Evolutionary conservation across 2,113 vertebrate genomes (phyloP).

Genomic region (Tricholaema leucomelas): DNA sequence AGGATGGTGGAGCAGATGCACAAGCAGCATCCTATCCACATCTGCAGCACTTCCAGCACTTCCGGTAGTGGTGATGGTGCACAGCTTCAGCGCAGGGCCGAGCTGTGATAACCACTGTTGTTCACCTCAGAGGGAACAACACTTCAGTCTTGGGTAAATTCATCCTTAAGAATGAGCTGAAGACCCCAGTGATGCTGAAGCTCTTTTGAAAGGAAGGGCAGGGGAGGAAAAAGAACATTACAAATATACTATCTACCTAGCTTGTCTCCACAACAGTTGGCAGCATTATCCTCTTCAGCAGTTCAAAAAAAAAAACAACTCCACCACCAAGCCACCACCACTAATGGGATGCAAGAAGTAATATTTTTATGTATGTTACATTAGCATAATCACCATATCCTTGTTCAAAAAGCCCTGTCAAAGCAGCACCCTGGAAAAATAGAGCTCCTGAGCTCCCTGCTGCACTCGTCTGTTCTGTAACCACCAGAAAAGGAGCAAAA

Average conservation of each 20-base stretch:
- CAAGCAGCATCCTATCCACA: rapidly evolving
- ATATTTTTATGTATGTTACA: neutral
- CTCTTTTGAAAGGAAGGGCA: conserved; percentile 2
- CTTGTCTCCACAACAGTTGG: neutral
- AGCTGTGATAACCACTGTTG: neutral
- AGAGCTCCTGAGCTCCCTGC: neutral
- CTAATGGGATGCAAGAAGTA: neutral
- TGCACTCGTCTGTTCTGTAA: neutral
- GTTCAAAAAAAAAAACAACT: neutral
- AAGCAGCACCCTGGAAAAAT: neutral
- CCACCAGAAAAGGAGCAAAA: neutral
- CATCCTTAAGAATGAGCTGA: conserved; percentile 13
- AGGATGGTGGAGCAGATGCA: rapidly evolving
- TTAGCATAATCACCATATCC: neutral
- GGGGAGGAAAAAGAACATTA: conserved; percentile 33
- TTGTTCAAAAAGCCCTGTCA: neutral
- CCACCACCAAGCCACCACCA: neutral
- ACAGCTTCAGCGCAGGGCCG: rapidly evolving
- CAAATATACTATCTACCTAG: conserved; percentile 24
- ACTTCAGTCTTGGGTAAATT: neutral
- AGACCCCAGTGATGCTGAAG: neutral
- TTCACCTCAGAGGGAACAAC: neutral
- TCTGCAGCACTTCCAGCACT: rapidly evolving
- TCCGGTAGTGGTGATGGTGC: rapidly evolving
- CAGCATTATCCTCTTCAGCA: conserved; percentile 5